Evolutionary conservation across 2,888 invertebrate species (phyloP).

Genomic region (Petrolisthes cinctipes): DNA sequence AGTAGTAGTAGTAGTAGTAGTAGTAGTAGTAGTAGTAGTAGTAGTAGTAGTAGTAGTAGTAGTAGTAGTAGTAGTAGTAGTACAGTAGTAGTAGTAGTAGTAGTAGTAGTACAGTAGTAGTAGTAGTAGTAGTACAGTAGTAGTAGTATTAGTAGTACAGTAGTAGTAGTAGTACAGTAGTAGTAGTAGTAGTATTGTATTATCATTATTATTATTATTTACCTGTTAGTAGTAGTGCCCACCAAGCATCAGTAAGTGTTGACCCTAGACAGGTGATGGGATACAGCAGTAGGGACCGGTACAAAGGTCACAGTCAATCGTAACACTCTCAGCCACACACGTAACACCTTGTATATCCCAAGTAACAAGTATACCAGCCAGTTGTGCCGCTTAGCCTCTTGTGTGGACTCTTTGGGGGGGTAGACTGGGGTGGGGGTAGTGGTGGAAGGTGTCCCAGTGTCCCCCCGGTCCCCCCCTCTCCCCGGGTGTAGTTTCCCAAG

Average conservation of each 20-base stretch:
- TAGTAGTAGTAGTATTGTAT: background rate
- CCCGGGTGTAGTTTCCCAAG: too few relatives aligned
- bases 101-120: background rate
- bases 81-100: background rate
- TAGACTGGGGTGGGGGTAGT: too few relatives aligned
- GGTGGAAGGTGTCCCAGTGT: too few relatives aligned
- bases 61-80: too few relatives aligned
- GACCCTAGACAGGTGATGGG: constrained; percentile 43
- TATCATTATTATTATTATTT: background rate
- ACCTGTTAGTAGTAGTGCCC: constrained; percentile 44
- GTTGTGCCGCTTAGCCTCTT: too few relatives aligned
- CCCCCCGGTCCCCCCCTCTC: too few relatives aligned
- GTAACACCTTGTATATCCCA: constrained; percentile 24
- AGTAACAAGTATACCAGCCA: background rate
- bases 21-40: too few relatives aligned
- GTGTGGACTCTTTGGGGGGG: too few relatives aligned
- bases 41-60: background rate
- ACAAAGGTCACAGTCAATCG: constrained; percentile 28
- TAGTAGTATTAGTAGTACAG: background rate
- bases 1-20: background rate
- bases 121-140: background rate
- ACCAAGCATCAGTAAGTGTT: constrained; percentile 39
- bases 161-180: background rate
- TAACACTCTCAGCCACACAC: constrained; percentile 28
- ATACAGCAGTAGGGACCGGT: constrained; percentile 38